Conservation (phyloP, 1,140 invertebrate species). For the Solen grandis region DNA sequence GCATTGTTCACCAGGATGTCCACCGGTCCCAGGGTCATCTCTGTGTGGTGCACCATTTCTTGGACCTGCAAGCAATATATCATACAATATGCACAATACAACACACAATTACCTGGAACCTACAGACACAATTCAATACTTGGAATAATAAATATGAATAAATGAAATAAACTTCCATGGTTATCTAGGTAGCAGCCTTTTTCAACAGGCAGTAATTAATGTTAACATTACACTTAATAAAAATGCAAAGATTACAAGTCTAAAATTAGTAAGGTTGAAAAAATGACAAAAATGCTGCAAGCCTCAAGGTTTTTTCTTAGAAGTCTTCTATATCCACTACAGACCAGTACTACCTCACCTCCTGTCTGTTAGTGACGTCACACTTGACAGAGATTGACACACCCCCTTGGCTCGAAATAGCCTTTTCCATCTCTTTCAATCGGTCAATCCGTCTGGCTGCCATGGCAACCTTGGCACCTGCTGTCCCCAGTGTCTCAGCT, state of each 20-base stretch:
- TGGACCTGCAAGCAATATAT: slow-evolving; percentile 67
- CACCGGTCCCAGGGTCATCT: slow-evolving; percentile 78
- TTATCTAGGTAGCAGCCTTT: too few relatives aligned
- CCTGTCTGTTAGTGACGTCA: slow-evolving; percentile 75
- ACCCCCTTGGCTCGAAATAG: slow-evolving; percentile 84
- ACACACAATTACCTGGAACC: too few relatives aligned
- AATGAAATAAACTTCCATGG: too few relatives aligned
- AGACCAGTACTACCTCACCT: too few relatives aligned
- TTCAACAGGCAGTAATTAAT: too few relatives aligned
- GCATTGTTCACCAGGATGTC: slow-evolving; percentile 82
- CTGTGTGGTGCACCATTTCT: slow-evolving; percentile 73
- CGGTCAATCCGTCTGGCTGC: slow-evolving; percentile 87
- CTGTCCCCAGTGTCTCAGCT: slow-evolving; percentile 87
- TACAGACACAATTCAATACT: too few relatives aligned
- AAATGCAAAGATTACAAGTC: too few relatives aligned
- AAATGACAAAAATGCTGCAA: too few relatives aligned
- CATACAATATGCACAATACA: slow-evolving; percentile 17
- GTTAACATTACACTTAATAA: too few relatives aligned
- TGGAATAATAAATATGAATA: slow-evolving; percentile 10
- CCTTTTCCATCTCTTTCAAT: slow-evolving; percentile 87
- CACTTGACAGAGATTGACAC: slow-evolving; percentile 73
- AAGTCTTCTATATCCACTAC: too few relatives aligned
- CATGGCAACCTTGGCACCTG: slow-evolving; percentile 89
- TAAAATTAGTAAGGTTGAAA: too few relatives aligned
- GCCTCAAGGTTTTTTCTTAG: too few relatives aligned